Conservation (phyloP, 1,140 invertebrate species). For the Drosophila biarmipes region DNA sequence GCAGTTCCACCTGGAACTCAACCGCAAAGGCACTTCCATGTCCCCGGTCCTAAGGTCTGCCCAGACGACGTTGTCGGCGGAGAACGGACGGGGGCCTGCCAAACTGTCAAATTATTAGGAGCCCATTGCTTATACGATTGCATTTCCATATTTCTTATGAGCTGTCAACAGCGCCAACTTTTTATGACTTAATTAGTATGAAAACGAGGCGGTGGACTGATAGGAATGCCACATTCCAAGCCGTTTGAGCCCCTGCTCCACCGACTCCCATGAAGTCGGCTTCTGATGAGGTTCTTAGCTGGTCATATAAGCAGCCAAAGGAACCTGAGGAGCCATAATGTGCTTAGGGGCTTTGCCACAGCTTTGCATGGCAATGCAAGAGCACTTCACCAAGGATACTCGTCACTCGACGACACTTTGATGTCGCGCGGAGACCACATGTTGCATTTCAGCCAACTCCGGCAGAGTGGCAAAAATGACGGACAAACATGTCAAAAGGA, state of each 20-base stretch:
- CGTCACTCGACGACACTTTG: constrained; percentile 51
- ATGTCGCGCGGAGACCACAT: constrained; percentile 63
- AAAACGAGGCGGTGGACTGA: not conserved
- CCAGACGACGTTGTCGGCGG: constrained; percentile 1
- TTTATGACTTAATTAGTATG: constrained; percentile 76
- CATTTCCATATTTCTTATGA: constrained; percentile 64
- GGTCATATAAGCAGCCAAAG: not conserved
- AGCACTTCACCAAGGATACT: constrained; percentile 50
- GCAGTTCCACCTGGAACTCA: constrained; percentile 45
- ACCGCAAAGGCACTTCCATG: constrained; percentile 56
- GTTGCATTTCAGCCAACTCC: constrained; percentile 52
- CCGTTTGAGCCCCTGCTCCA: not conserved
- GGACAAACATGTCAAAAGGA: constrained; percentile 5
- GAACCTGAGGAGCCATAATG: constrained; percentile 47
- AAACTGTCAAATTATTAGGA: constrained; percentile 78
- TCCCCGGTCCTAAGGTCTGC: not conserved
- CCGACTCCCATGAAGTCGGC: not conserved
- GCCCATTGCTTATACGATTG: constrained; percentile 48
- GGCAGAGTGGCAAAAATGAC: constrained; percentile 2
- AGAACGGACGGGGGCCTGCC: constrained; percentile 10
- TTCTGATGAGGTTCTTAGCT: not conserved
- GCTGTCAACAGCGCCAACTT: constrained; percentile 65
- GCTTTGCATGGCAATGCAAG: constrained; percentile 39
- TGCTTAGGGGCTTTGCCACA: constrained; percentile 75
- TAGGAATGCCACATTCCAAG: not conserved